Base-by-base conservation (phyloP, 2,797 vertebrate species). In the Notamacropus eugenii region DNA sequence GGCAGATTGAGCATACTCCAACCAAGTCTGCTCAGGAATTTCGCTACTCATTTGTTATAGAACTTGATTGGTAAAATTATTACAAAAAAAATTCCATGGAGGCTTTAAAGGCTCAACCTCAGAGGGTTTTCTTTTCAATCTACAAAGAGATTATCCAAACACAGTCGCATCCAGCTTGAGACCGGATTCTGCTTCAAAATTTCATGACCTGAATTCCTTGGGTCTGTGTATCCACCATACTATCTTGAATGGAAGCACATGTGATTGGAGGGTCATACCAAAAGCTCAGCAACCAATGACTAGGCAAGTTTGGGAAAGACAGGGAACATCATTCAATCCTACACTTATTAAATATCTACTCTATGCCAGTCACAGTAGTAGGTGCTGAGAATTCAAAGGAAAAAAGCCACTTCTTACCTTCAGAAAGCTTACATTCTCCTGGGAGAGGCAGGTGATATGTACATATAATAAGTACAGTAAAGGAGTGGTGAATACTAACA, bases 1-100 rank as follows among this genome's bases (percentile, higher is more conserved):
- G 92, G 94, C 82, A 50, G 1, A 97, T 97, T 97, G 97, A 97
- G 62, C 92, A 22, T 92, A 90, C 98, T 97, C 92, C 90, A 24
- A 12, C 28, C 57, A 95, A 92, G 96, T 96, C 95, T 98, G 46
- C 22, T 93, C 28, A 93, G 93, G 87, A 56, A 29, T 93, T 59
- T 95, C 97, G 91, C 96, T 90, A 93, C 90, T 93, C 97, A 82
- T 74, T 97, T 97, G 58, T 19, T 82, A 95, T 96, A 97, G 91
- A 93, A 62, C 29, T 90, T 95, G 96, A 74, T 50, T 96, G 90
- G 92, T 94, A 95, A 92, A 90, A 90, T 40, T 96, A 55, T 57
- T 46, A 74, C 55, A 1, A 29, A 55, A 55, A 62, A 46, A 96
- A 95, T 92, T 46, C 96, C 95, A 91, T 24, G 54, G 90, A 93